phyloP scores from a whole-genome alignment of 2,113 vertebrate species.

The Heloderma charlesbogerti region DNA sequence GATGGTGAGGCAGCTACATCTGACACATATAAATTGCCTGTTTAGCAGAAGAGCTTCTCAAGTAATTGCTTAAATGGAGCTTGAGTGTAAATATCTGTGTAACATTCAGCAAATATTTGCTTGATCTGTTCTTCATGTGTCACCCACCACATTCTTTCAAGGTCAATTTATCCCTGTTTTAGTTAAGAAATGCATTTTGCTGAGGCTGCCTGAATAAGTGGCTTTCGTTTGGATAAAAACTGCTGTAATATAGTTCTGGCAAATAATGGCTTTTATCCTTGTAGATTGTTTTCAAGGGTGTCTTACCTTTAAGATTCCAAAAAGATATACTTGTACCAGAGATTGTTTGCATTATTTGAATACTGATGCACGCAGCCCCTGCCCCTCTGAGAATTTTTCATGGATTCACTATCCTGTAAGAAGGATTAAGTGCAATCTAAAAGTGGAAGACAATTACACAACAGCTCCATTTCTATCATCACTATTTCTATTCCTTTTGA shows the following conservation, averaged over 20 bases:
- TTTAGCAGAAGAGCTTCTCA: conserved; percentile 43
- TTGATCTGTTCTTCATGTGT: conserved; percentile 28
- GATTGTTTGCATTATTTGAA: neutral
- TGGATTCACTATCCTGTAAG: neutral
- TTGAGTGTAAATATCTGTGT: conserved; percentile 47
- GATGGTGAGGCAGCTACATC: conserved; percentile 28
- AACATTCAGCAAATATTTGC: conserved; percentile 48
- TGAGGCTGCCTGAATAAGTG: neutral
- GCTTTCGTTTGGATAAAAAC: neutral
- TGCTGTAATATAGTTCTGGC: neutral
- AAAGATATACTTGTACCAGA: neutral
- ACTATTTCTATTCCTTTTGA: neutral
- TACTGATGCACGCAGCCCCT: neutral
- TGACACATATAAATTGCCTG: conserved; percentile 56
- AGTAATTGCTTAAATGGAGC: conserved; percentile 53
- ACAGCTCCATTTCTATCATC: neutral
- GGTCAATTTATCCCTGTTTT: conserved; percentile 38
- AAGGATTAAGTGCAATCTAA: neutral
- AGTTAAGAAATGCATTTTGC: conserved; percentile 24
- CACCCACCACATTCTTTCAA: conserved; percentile 45
- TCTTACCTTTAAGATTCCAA: conserved; percentile 1
- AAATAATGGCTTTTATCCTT: conserved; percentile 4
- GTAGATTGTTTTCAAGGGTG: neutral
- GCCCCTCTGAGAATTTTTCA: neutral
- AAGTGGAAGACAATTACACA: neutral